These are phyloP conservation scores for Clangula hyemalis DNA, from an alignment of 2,797 vertebrate species.

Conservation along the genomic window DNA sequence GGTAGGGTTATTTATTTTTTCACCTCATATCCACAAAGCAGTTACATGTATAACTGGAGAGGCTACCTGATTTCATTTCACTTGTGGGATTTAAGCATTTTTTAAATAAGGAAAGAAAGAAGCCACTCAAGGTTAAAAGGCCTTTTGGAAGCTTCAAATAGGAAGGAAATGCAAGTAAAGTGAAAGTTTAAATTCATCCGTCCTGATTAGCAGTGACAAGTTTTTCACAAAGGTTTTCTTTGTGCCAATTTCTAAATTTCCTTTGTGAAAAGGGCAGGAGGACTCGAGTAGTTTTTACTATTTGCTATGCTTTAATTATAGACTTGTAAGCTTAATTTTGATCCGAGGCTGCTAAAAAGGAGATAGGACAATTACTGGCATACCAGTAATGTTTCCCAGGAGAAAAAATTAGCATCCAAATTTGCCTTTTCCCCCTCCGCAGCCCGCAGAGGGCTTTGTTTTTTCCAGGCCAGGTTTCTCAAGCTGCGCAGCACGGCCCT, in stretches of 20 bases:
- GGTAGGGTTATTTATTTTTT: background rate
- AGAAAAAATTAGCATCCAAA: background rate
- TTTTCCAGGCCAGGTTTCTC: background rate
- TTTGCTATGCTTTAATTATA: background rate
- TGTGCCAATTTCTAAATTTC: background rate
- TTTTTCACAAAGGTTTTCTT: background rate
- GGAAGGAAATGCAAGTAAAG: background rate
- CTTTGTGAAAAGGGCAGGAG: background rate
- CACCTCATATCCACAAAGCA: background rate
- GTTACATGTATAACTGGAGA: background rate
- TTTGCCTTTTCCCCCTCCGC: background rate
- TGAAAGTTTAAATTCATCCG: background rate
- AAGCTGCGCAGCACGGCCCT: background rate
- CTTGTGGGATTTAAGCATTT: background rate
- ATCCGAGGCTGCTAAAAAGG: background rate
- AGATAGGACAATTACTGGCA: background rate
- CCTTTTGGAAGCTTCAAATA: background rate
- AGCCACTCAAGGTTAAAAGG: background rate
- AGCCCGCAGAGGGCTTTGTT: accelerated
- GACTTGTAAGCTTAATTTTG: background rate
- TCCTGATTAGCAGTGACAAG: background rate
- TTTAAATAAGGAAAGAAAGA: background rate
- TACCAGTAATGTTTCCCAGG: accelerated
- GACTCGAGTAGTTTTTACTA: background rate
- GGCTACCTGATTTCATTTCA: background rate